Evolutionary conservation across 1,140 invertebrate species (phyloP), one percentile per base, ranked within the genome.

Genomic region (Branchinecta lynchi): DNA sequence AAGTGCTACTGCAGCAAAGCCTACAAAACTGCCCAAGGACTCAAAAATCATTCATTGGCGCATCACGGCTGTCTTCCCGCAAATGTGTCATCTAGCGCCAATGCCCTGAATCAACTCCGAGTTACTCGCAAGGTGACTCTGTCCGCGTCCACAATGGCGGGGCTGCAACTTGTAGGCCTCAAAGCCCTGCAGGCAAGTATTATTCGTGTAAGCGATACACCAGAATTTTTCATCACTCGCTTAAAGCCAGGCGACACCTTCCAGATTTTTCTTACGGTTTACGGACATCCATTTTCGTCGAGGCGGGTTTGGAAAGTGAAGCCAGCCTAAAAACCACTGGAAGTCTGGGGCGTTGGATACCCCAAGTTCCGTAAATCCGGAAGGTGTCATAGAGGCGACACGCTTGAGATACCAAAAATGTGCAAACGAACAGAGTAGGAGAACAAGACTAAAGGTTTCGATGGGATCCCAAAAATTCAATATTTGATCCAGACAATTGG

Each of bases 1-100:
- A 87, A 86, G 76, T 91, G 89, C 78, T 84, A 86, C 75, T 91
- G 89, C 79, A 87, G 88, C 69, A 91, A 90, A 80, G 89, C 85
- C 76, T 91, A 90, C 79, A 88, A 87, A 76, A 88, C 88, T 66
- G 79, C 83, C 12, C 85, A 88, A 77, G 87, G 87, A 44, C 79
- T 91, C 72, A 87, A 87, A 74, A 86, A 83, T 73, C 89, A 91
- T 60, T 60, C 51, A 15, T 6, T 60, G 17, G 51, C 51, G 12
- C 51, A 60, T 20, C 51, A 60, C 51, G 51, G 51, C 51, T 60
- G 51, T 60, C 51, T 60, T 20, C 51, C 51, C 12, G 51, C 51
- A 2, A 60, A 60, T 20, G 51, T 60, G 17, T 60, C 51, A 20
- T 60, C 51, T 15, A 60, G 51, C 17, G 51, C 51, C 12, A 60